These are phyloP conservation scores for Plusia festucae DNA, from an alignment of 2,888 invertebrate genomes.

Conservation along the genomic window DNA sequence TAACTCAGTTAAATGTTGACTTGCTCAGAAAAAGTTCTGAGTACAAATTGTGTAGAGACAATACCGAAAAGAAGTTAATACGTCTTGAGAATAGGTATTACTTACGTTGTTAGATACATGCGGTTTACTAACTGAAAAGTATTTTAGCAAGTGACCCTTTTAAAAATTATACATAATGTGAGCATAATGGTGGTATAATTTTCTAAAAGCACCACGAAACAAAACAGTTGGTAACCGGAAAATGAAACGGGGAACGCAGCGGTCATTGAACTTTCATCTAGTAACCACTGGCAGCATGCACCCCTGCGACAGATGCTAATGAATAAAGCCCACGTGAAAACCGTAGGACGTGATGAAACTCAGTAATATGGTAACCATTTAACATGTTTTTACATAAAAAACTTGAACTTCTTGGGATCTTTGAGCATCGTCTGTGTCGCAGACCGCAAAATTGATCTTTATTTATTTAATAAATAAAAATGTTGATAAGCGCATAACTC, in stretches of 20 bases:
- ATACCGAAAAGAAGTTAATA: background rate
- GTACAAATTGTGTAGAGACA: background rate
- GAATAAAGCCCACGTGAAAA: background rate
- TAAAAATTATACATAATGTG: too few species aligned
- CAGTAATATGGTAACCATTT: background rate
- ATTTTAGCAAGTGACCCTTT: too few species aligned
- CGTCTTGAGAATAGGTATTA: background rate
- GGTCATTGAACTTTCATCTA: background rate
- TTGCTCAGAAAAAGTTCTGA: background rate
- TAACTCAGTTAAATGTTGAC: constrained; percentile 4
- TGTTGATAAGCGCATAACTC: too few species aligned
- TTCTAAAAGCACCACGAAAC: too few species aligned
- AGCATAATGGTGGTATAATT: too few species aligned
- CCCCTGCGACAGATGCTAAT: background rate
- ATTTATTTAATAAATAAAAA: too few species aligned
- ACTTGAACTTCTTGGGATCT: too few species aligned
- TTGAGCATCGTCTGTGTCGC: too few species aligned
- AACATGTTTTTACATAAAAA: background rate
- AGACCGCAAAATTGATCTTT: too few species aligned
- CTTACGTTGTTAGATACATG: too few species aligned
- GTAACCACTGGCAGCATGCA: background rate
- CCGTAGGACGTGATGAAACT: background rate
- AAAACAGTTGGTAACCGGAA: background rate
- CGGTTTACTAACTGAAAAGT: too few species aligned
- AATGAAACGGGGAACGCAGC: background rate